Percentiles rank a stretch among this genome's conserved stretches.
These are phyloP conservation scores for Heterocephalus glaber DNA, from an alignment of 2,113 vertebrate species.

Conservation along the genomic window DNA sequence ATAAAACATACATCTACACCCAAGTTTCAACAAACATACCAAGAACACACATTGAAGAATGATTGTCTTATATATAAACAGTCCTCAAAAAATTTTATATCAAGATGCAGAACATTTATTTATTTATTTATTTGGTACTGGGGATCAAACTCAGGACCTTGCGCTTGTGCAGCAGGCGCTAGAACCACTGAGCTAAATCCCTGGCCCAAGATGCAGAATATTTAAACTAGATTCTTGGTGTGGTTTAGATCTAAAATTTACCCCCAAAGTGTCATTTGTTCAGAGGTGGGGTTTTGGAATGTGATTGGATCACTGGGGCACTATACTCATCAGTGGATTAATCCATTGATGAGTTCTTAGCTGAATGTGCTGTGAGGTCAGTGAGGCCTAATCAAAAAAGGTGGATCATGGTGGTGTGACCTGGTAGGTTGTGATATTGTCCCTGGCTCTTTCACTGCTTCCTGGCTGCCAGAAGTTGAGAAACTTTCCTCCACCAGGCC, in stretches of 20 bases:
- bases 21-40: background rate
- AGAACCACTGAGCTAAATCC: no score
- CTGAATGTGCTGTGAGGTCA: background rate
- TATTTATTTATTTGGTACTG: no score
- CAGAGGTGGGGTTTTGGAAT: background rate
- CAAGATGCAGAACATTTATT: background rate
- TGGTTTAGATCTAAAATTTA: background rate
- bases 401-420: background rate
- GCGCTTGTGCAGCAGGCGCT: no score
- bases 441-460: background rate
- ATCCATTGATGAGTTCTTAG: background rate
- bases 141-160: no score
- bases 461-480: background rate
- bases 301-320: background rate
- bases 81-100: background rate
- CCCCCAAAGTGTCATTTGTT: background rate
- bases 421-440: background rate
- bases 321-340: background rate
- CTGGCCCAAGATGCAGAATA: background rate
- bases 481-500: background rate
- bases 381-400: background rate
- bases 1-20: background rate
- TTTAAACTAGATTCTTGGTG: background rate
- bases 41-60: background rate
- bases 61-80: background rate